Evolutionary conservation across 1,140 invertebrate species (phyloP), one percentile per base, ranked within the genome.

Genomic region (Cherax quadricarinatus): DNA sequence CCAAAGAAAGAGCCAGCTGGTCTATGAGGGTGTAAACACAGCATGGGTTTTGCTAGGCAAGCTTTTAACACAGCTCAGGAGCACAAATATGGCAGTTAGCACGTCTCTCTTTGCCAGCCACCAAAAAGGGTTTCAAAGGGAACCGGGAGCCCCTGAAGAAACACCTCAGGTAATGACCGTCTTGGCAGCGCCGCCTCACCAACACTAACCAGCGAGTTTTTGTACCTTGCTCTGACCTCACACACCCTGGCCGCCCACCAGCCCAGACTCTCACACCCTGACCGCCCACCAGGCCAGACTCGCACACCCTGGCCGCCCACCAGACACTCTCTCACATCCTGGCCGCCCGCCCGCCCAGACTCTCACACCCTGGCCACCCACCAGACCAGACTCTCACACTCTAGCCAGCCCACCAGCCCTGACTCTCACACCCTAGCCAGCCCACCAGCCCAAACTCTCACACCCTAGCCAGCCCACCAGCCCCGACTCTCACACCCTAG

Each of bases 81-180:
- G 51, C 73, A 79, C 86, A 88, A 88, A 88, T 75, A 88, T 62
- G 78, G 75, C 73, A 80, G 86, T 60, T 78, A 79, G 21, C 70
- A 75, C 70, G 51, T 49, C 73, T 80, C 79, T 75, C 62, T 70
- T 48, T 49, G 16, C 66, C 80, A 10, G 51, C 62, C n/a, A 12
- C 48, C 66, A 60, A 70, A 60, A 70, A 53, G 88, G 51, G 3
- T 21, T n/a, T 30, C 48, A 90, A 83, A 57, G 78, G 30, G 81
- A 24, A 81, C 48, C 80, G 85, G 41, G 48, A 16, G 81, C 41
- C 16, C 18, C 62, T 83, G 88, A 84, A 90, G 88, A 90, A 90
- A 90, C 73, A 57, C 88, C 81, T 4, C 30, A 4, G 49, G 66
- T 90, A 90, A 90, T 90, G 88, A 90, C 81, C 81, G 49, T 78